Conservation (phyloP, 2,888 invertebrate species). For the Bugulina stolonifera region DNA sequence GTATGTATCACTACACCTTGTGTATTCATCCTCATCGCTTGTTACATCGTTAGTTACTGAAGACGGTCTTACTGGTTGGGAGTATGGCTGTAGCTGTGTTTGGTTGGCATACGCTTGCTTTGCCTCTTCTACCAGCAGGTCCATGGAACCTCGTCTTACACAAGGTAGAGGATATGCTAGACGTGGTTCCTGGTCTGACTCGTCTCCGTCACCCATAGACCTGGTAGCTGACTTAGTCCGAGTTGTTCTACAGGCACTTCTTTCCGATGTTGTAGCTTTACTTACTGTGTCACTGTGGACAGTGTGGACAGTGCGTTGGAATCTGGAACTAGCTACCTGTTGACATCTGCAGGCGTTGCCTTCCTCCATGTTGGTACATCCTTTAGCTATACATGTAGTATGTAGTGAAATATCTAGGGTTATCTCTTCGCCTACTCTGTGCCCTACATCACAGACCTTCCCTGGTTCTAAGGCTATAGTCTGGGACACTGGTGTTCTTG, state of each 20-base stretch:
- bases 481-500: not conserved
- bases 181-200: slow-evolving; percentile 5
- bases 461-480: not conserved
- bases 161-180: not conserved
- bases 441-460: not conserved
- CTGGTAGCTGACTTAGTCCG: no score
- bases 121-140: slow-evolving; percentile 14
- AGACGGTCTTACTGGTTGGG: not conserved
- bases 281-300: no score
- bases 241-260: no score
- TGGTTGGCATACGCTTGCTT: not conserved
- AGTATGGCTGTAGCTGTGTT: not conserved
- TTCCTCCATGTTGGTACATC: no score
- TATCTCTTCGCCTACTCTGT: not conserved
- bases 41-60: not conserved
- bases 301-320: no score
- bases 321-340: no score
- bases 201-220: not conserved
- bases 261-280: no score
- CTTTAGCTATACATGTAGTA: no score
- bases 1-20: slow-evolving; percentile 11
- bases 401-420: not conserved
- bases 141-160: not conserved
- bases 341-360: no score
- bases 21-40: not conserved